Percentiles rank a stretch among this genome's conserved stretches.
phyloP scores from a whole-genome alignment of 2,888 invertebrate genomes.

The Deilephila elpenor region DNA sequence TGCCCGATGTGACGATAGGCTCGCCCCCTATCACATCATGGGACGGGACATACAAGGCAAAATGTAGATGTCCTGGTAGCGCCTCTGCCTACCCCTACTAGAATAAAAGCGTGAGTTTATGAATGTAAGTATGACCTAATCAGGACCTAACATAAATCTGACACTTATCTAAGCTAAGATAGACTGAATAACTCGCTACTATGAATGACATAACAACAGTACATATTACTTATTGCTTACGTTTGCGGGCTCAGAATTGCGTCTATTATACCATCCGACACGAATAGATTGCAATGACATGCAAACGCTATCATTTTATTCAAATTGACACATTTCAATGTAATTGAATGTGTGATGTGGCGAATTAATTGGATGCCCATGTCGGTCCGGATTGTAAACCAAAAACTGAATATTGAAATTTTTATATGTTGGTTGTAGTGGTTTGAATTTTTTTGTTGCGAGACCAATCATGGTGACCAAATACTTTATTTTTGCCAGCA shows the following conservation, averaged over 20 bases:
- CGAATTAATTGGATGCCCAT: conserved; percentile 12
- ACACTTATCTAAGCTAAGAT: no score
- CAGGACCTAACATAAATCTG: no score
- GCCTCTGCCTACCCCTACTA: no score
- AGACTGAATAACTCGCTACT: no score
- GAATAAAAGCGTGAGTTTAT: no score
- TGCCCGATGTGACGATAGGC: no score
- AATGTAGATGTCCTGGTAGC: no score
- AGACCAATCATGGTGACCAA: neutral
- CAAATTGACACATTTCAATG: conserved; percentile 19
- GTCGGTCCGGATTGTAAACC: neutral
- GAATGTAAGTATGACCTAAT: no score
- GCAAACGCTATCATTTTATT: conserved; percentile 18
- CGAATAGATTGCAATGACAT: conserved; percentile 11
- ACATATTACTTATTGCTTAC: neutral
- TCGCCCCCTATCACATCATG: no score
- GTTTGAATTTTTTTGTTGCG: neutral
- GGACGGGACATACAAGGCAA: no score
- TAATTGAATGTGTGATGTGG: conserved; percentile 25
- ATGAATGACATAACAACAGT: no score
- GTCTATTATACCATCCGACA: conserved; percentile 3
- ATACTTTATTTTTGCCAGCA: no score
- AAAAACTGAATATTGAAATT: neutral
- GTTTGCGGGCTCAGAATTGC: neutral
- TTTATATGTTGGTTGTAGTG: neutral